These are phyloP conservation scores for Ciconia nigra DNA, from an alignment of 2,797 vertebrate species.

Conservation along the genomic window DNA sequence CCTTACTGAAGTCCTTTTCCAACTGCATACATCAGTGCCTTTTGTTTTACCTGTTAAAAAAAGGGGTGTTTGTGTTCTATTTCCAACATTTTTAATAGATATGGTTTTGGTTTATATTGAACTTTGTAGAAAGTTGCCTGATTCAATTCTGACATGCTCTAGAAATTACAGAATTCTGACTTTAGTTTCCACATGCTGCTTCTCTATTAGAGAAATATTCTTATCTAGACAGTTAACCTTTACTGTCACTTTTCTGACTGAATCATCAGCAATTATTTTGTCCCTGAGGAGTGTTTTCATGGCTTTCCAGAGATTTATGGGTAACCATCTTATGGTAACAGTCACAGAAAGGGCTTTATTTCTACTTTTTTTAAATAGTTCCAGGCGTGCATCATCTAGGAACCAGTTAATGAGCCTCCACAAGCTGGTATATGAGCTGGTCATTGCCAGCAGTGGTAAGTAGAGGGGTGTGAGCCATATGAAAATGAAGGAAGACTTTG, in stretches of 20 bases:
- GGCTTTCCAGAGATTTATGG: constrained; percentile 6
- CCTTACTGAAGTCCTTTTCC: neutral
- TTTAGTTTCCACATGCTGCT: neutral
- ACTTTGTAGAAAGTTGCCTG: neutral
- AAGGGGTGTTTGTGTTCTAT: neutral
- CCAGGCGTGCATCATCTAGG: neutral
- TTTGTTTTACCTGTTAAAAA: neutral
- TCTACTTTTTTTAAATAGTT: neutral
- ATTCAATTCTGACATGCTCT: neutral
- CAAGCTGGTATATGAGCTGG: neutral
- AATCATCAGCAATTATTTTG: constrained; percentile 45
- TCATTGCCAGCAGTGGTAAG: neutral
- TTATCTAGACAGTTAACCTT: constrained; percentile 48
- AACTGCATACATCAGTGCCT: neutral
- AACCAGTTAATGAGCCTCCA: neutral
- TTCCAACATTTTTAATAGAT: neutral
- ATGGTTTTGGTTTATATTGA: neutral
- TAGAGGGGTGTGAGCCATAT: neutral
- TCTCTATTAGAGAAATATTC: neutral
- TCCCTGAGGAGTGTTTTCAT: neutral
- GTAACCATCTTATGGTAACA: neutral
- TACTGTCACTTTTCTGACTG: constrained; percentile 17
- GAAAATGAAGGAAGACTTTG: neutral
- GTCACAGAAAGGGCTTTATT: neutral
- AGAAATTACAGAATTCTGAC: neutral